These are phyloP conservation scores for Chelonus formosanus DNA, from an alignment of 2,888 invertebrate species.

Conservation along the genomic window DNA sequence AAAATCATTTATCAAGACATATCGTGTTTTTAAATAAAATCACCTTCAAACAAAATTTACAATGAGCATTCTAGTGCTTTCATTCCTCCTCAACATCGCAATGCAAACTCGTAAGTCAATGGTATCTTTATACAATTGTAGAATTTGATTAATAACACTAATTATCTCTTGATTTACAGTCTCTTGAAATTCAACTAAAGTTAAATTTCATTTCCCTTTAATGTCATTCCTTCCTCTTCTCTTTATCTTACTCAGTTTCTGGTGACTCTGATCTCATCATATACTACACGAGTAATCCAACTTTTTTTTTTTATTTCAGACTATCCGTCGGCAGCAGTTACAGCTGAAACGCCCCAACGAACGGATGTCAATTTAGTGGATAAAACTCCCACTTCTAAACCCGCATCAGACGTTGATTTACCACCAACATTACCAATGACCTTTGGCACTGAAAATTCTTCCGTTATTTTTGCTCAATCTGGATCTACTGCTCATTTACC, in stretches of 20 bases:
- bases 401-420: conserved; percentile 52
- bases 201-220: conserved; percentile 15
- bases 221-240: conserved; percentile 8
- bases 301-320: conserved; percentile 39
- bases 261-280: conserved; percentile 13
- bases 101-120: conserved; percentile 59
- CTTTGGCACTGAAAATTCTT: conserved; percentile 85
- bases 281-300: conserved; percentile 27
- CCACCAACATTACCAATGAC: conserved; percentile 71
- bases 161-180: too few species aligned
- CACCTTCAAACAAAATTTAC: neutral
- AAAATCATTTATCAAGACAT: too few species aligned
- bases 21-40: too few species aligned
- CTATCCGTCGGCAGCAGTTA: conserved; percentile 49
- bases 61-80: conserved; percentile 56
- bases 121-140: conserved; percentile 21
- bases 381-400: conserved; percentile 52
- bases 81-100: conserved; percentile 58
- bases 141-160: too few species aligned
- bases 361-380: conserved; percentile 55
- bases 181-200: too few species aligned
- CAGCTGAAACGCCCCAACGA: conserved; percentile 54
- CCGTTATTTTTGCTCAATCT: conserved; percentile 82
- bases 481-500: conserved; percentile 85
- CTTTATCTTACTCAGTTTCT: neutral